Conservation (phyloP, 2,888 invertebrate species). For the Spisula subtruncata region DNA sequence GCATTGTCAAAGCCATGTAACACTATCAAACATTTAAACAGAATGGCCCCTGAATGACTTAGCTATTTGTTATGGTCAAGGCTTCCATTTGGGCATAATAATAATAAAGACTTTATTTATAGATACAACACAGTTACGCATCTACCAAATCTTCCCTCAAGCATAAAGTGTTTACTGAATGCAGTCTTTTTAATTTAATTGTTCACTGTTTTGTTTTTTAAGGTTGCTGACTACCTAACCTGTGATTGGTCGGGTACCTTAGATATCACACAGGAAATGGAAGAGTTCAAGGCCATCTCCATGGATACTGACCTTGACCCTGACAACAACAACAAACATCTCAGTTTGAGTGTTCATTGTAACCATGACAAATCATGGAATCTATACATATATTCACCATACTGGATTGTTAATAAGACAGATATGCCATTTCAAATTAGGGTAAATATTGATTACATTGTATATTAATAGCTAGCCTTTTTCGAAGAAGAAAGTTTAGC, state of each 20-base stretch:
- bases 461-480: background rate
- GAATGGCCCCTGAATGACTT: too few species aligned
- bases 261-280: conserved; percentile 91
- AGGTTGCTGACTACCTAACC: conserved; percentile 91
- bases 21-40: too few species aligned
- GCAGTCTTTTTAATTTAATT: background rate
- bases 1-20: too few species aligned
- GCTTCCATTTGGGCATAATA: too few species aligned
- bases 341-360: conserved; percentile 91
- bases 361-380: conserved; percentile 90
- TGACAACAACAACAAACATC: conserved; percentile 91
- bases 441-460: conserved; percentile 88
- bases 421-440: conserved; percentile 90
- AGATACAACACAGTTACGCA: too few species aligned
- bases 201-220: conserved; percentile 53
- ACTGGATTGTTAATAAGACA: conserved; percentile 87
- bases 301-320: conserved; percentile 91
- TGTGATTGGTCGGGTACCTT: conserved; percentile 92
- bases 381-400: conserved; percentile 89
- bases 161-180: too few species aligned
- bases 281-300: conserved; percentile 90
- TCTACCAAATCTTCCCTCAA: too few species aligned
- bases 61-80: too few species aligned
- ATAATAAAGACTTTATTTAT: too few species aligned
- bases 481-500: background rate